Percentiles rank a stretch among this genome's conserved stretches.
Conservation (phyloP, 2,797 vertebrate species). For the Hephaestus fuliginosus region DNA sequence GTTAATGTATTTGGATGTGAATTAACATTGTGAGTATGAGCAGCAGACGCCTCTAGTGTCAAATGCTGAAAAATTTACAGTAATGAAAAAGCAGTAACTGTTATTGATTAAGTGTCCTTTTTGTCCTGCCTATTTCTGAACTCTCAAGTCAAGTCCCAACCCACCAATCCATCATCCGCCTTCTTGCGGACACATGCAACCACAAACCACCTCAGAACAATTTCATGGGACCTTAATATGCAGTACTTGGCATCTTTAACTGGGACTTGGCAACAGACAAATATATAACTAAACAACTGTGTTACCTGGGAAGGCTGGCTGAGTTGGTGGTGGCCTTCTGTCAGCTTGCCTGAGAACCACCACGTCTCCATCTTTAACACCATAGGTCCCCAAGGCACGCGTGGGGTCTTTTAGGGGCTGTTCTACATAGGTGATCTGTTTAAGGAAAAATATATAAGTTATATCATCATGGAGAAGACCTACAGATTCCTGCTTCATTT, state of each 20-base stretch:
- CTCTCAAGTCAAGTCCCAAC: background rate
- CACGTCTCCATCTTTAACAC: conserved; percentile 97
- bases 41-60: background rate
- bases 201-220: background rate
- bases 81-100: background rate
- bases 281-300: background rate
- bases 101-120: background rate
- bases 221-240: background rate
- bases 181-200: conserved; percentile 1
- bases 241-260: background rate
- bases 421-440: conserved; percentile 93
- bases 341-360: conserved; percentile 94
- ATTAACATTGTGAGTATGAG: background rate
- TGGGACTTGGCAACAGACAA: background rate
- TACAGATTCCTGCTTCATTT: background rate
- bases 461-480: background rate
- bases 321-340: conserved; percentile 83
- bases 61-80: background rate
- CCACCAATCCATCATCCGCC: background rate
- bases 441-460: background rate
- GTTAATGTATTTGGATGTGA: background rate
- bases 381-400: conserved; percentile 94
- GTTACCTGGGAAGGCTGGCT: conserved; percentile 86
- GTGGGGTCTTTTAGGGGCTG: conserved; percentile 93
- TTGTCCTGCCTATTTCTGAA: background rate